Conservation (phyloP, 2,888 invertebrate genomes). For the Lysandra bellargus region DNA sequence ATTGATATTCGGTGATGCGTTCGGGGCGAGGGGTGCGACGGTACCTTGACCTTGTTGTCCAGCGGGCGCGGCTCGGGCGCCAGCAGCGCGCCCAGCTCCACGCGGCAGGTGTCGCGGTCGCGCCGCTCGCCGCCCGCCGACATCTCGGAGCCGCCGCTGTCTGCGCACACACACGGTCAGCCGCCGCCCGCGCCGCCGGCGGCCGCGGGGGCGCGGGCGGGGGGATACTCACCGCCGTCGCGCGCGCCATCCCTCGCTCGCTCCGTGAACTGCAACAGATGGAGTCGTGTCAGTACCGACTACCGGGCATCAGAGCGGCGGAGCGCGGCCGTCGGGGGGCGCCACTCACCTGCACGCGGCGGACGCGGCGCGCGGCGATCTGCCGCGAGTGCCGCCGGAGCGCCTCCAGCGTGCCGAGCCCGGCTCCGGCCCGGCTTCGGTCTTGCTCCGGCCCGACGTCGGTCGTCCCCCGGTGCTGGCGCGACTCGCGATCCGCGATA, state of each 20-base stretch:
- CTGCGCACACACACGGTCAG: conserved; percentile 57
- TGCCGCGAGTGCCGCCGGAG: conserved; percentile 91
- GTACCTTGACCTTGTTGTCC: conserved; percentile 89
- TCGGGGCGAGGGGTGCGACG: conserved; percentile 35
- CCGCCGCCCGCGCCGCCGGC: conserved; percentile 50
- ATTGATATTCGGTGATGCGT: background rate
- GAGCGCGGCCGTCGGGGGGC: conserved; percentile 49
- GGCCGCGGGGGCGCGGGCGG: conserved; percentile 47
- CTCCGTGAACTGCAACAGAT: conserved; percentile 72
- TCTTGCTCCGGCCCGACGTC: background rate
- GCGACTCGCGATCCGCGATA: conserved; percentile 33
- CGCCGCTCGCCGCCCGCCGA: conserved; percentile 66
- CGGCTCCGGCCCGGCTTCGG: conserved; percentile 31
- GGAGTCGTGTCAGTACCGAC: conserved; percentile 1
- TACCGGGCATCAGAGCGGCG: conserved; percentile 31
- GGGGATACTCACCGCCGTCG: conserved; percentile 51
- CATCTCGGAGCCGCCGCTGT: conserved; percentile 70
- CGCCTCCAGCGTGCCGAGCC: conserved; percentile 81
- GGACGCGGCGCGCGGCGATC: conserved; percentile 89
- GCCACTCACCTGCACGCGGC: conserved; percentile 88
- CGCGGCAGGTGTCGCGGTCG: conserved; percentile 71
- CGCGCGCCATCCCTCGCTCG: conserved; percentile 70
- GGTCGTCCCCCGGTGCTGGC: conserved; percentile 35
- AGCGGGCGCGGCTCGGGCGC: conserved; percentile 84
- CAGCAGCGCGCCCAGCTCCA: conserved; percentile 83